A percentile compares a stretch with the other conserved stretches of the same genome.
These are phyloP conservation scores for Rhinopomastus cyanomelas DNA, from an alignment of 2,113 vertebrate species.

Conservation along the genomic window DNA sequence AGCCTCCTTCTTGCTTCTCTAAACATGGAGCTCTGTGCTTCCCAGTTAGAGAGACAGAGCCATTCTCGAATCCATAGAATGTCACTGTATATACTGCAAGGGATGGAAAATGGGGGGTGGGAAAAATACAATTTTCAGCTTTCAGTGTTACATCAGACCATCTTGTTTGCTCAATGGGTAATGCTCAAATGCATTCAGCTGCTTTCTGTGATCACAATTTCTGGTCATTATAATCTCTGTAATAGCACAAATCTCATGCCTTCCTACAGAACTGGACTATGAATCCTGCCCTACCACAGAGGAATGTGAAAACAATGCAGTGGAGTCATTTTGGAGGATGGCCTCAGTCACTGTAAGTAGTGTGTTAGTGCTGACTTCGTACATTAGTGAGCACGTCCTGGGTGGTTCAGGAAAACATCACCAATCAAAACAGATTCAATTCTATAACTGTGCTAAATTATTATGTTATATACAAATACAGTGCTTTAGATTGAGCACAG, in stretches of 20 bases:
- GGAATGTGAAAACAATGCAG: slow-evolving; percentile 76
- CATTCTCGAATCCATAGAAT: background rate
- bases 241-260: background rate
- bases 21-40: background rate
- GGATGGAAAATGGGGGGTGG: background rate
- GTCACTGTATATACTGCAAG: background rate
- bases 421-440: background rate
- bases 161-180: background rate
- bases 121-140: background rate
- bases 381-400: background rate
- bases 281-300: slow-evolving; percentile 70
- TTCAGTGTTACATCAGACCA: background rate
- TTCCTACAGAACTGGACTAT: slow-evolving; percentile 70
- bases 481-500: background rate
- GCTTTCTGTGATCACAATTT: background rate
- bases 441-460: background rate
- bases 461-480: background rate
- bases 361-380: background rate
- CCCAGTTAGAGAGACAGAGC: background rate
- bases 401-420: background rate
- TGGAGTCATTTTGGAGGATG: slow-evolving; percentile 78
- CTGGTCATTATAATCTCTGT: background rate
- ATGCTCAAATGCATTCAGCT: background rate
- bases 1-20: background rate
- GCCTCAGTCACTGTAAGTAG: slow-evolving; percentile 69